phyloP scores from a whole-genome alignment of 2,888 invertebrate genomes.

The Blastobasis lacticolella region DNA sequence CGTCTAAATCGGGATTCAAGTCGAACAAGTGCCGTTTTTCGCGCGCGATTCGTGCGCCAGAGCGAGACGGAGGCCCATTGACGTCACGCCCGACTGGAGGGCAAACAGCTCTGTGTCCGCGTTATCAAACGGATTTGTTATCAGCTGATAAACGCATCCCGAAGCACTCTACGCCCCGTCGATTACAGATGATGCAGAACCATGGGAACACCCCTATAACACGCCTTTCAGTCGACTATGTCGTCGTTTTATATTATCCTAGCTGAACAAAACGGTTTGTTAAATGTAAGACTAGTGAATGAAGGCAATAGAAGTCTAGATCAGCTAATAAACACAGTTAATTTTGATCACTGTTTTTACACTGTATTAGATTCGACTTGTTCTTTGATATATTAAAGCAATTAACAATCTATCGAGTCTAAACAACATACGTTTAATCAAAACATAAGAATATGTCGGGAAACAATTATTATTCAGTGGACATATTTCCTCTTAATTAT shows the following conservation, averaged over 20 bases:
- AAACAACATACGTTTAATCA: too few species aligned
- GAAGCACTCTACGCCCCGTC: slow-evolving; percentile 11
- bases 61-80: slow-evolving; percentile 10
- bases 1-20: too few species aligned
- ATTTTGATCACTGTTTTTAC: too few species aligned
- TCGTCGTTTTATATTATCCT: neutral
- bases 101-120: slow-evolving; percentile 41
- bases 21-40: too few species aligned
- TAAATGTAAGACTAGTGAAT: neutral
- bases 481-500: too few species aligned
- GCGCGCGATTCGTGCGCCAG: too few species aligned
- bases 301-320: slow-evolving; percentile 13
- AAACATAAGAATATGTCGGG: too few species aligned
- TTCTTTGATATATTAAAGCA: too few species aligned
- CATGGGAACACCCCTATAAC: neutral
- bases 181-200: neutral
- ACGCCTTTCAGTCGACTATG: neutral
- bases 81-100: slow-evolving; percentile 42
- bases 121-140: slow-evolving; percentile 32
- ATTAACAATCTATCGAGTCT: too few species aligned
- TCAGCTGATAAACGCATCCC: slow-evolving; percentile 33
- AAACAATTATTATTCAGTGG: too few species aligned
- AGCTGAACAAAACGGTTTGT: neutral
- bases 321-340: too few species aligned
- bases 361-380: too few species aligned